Evolutionary conservation across 2,797 vertebrate species (phyloP).

Genomic region (Poeciliopsis presidionis): DNA sequence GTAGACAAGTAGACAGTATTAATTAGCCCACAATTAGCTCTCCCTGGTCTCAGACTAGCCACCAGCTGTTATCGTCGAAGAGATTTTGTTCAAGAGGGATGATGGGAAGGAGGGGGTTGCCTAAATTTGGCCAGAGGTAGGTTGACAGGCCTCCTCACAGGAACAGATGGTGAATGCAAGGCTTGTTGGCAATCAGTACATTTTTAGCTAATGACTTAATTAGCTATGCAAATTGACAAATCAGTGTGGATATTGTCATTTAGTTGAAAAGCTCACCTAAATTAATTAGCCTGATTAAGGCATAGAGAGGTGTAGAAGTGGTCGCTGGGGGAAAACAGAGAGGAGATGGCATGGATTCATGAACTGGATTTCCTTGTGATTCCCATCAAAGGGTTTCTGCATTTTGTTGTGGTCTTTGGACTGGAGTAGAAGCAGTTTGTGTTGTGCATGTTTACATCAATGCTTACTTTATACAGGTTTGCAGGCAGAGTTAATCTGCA

Average conservation of each 20-base stretch:
- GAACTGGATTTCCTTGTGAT: conserved; percentile 45
- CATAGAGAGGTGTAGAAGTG: conserved; percentile 89
- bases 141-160: conserved; percentile 90
- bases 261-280: conserved; percentile 97
- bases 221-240: conserved; percentile 99
- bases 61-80: conserved; percentile 88
- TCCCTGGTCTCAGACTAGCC: conserved; percentile 82
- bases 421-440: conserved; percentile 1
- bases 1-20: conserved; percentile 81
- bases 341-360: conserved; percentile 78
- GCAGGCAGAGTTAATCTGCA: conserved; percentile 27
- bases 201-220: conserved; percentile 98
- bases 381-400: conserved; percentile 35
- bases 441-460: not conserved
- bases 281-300: conserved; percentile 98
- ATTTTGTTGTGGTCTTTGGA: conserved; percentile 19
- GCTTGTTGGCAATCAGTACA: conserved; percentile 92
- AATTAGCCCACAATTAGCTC: conserved; percentile 89
- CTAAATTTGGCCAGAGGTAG: conserved; percentile 85
- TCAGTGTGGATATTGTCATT: conserved; percentile 98
- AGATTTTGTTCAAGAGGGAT: conserved; percentile 45
- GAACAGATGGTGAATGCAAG: conserved; percentile 97
- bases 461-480: conserved; percentile 10
- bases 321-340: conserved; percentile 77
- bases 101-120: conserved; percentile 26